Evolutionary conservation across 2,797 vertebrate species (phyloP).

Genomic region (Amazona finschi): DNA sequence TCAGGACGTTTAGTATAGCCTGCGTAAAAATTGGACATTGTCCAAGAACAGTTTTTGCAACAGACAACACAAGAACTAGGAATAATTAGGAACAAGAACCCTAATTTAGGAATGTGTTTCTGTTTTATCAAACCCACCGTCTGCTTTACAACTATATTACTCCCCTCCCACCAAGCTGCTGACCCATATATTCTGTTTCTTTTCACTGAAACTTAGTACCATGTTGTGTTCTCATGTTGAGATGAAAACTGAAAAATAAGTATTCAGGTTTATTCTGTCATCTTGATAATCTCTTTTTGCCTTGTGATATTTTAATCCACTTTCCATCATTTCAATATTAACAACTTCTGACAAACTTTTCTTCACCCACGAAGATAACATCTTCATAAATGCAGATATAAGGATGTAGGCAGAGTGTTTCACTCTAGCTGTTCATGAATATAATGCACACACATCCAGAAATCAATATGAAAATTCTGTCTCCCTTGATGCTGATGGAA

Average conservation of each 20-base stretch:
- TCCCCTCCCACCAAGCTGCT: slow-evolving; percentile 17
- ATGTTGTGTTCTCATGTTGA: slow-evolving; percentile 65
- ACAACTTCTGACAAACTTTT: slow-evolving; percentile 63
- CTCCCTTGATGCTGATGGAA: neutral
- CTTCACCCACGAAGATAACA: slow-evolving; percentile 39
- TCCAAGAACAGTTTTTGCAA: neutral
- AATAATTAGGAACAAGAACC: neutral
- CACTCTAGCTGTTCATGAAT: neutral
- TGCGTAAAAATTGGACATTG: fast-evolving
- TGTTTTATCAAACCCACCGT: slow-evolving; percentile 8
- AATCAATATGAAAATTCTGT: neutral
- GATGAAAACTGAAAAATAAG: slow-evolving; percentile 76
- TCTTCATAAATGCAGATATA: slow-evolving; percentile 9
- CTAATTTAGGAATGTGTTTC: neutral
- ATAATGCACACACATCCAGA: neutral
- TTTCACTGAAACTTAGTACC: slow-evolving; percentile 18
- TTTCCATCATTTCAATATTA: slow-evolving; percentile 40
- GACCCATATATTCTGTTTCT: slow-evolving; percentile 16
- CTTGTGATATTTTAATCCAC: slow-evolving; percentile 67
- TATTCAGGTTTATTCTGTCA: slow-evolving; percentile 61
- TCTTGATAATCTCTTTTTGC: slow-evolving; percentile 38
- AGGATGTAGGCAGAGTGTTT: neutral
- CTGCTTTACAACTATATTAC: neutral
- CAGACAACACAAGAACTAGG: neutral
- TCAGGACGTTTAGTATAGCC: neutral